Evolutionary conservation across 2,113 vertebrate genomes (phyloP), one percentile per base, ranked within the genome.

Genomic region (Upupa epops): DNA sequence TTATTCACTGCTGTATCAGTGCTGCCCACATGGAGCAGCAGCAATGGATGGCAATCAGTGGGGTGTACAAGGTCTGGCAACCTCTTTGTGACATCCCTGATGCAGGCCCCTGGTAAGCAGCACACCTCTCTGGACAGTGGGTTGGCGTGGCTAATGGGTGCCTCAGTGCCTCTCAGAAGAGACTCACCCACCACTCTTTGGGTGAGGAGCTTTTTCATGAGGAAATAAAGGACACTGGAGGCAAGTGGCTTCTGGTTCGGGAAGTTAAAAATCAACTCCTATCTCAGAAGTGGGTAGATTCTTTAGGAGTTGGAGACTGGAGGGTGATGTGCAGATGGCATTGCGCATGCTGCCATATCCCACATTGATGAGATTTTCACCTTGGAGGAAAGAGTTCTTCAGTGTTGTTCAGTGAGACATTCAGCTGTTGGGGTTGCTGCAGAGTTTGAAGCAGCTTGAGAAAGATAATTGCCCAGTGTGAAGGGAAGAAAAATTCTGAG

Each of bases 391-490:
- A 49, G 51, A 65, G 32, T 55, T 87, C 34, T 66, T 92, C 31
- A 37, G 9, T 55, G 29, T 31, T 46, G 20, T 76, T 89, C 85
- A 25, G 64, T 83, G 78, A 63, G 25, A 91, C 82, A 85, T 91
- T 69, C n/a, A 79, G 51, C 48, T 81, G 42, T 86, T 92, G 26
- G 28, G 45, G 7, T 40, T 90, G 34, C 66, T 90, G 31, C 60
- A 58, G 34, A 84, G 49, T 54, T 88, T 93, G 68, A 90, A 83
- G 61, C 49, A 86, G 29, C 26, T 90, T 94, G 65, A 78, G 70
- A 78, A 86, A 80, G 49, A 72, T 88, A 86, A 93, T 68, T 84
- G 77, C 73, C 64, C 54, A 81, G 81, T 68, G 45, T 89, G 73
- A 92, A 86, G 32, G n/a, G 83, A 90, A 90, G 60, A 36, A 83